Evolutionary conservation across 2,113 vertebrate genomes (phyloP).

Genomic region (Monarcha castaneiventris): DNA sequence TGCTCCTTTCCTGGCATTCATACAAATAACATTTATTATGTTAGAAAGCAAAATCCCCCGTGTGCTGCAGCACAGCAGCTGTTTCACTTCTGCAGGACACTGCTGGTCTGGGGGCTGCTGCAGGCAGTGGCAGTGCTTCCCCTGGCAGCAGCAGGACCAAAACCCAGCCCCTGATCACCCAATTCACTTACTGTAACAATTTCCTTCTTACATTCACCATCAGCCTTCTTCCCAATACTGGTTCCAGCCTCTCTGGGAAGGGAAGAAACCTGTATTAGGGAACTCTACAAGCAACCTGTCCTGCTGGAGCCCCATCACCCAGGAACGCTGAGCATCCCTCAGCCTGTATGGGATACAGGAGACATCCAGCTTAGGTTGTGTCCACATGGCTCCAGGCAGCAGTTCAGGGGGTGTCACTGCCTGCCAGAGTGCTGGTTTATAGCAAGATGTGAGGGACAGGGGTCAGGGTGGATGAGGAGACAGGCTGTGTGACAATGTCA

Average conservation of each 20-base stretch:
- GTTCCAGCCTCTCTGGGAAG: constrained; percentile 11
- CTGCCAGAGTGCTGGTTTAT: background rate
- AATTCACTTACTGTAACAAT: background rate
- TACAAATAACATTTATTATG: fast-evolving
- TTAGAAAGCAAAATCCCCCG: background rate
- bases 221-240: background rate
- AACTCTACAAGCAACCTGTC: background rate
- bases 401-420: background rate
- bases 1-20: background rate
- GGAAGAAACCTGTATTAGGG: background rate
- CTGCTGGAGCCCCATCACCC: background rate
- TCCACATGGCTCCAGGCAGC: background rate
- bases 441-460: background rate
- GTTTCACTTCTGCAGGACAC: background rate
- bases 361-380: background rate
- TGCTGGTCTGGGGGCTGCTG: background rate
- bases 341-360: fast-evolving
- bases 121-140: background rate
- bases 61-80: background rate
- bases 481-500: background rate
- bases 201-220: constrained; percentile 20
- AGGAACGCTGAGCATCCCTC: background rate
- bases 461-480: background rate
- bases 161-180: background rate
- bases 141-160: background rate